Percentiles rank a stretch among this genome's conserved stretches.
phyloP scores from a whole-genome alignment of 1,140 invertebrate species.

The Orius insidiosus region DNA sequence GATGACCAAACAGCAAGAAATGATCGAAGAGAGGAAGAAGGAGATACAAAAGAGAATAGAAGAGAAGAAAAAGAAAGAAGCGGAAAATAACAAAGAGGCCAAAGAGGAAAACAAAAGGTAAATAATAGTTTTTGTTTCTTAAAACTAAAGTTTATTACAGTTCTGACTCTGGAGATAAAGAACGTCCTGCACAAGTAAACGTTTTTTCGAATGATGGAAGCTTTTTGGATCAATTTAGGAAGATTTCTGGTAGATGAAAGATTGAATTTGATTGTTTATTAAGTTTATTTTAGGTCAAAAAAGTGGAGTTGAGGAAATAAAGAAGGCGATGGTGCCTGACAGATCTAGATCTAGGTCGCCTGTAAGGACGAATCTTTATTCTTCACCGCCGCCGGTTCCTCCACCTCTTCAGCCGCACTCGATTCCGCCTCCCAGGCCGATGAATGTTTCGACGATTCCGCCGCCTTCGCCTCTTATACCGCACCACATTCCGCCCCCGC shows the following conservation, averaged over 20 bases:
- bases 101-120: slow-evolving; percentile 27
- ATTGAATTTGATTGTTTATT: slow-evolving; percentile 16
- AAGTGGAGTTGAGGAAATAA: neutral
- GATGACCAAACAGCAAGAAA: slow-evolving; percentile 63
- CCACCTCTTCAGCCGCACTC: slow-evolving; percentile 18
- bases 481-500: slow-evolving; percentile 25
- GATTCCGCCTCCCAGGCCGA: slow-evolving; percentile 27
- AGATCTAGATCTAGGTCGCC: neutral
- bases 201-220: slow-evolving; percentile 65
- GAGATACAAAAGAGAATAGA: slow-evolving; percentile 32
- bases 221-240: slow-evolving; percentile 61
- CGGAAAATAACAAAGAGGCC: slow-evolving; percentile 24
- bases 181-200: slow-evolving; percentile 18
- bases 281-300: neutral
- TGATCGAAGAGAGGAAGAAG: slow-evolving; percentile 60
- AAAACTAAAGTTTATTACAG: neutral
- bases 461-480: slow-evolving; percentile 26
- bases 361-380: neutral
- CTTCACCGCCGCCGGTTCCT: slow-evolving; percentile 20
- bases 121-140: neutral
- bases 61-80: slow-evolving; percentile 36
- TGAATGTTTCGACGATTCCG: slow-evolving; percentile 33
- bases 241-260: slow-evolving; percentile 27
- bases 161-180: neutral
- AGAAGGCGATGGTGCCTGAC: neutral